Conservation (phyloP, 2,113 vertebrate species). For the Mionectes macconnelli region DNA sequence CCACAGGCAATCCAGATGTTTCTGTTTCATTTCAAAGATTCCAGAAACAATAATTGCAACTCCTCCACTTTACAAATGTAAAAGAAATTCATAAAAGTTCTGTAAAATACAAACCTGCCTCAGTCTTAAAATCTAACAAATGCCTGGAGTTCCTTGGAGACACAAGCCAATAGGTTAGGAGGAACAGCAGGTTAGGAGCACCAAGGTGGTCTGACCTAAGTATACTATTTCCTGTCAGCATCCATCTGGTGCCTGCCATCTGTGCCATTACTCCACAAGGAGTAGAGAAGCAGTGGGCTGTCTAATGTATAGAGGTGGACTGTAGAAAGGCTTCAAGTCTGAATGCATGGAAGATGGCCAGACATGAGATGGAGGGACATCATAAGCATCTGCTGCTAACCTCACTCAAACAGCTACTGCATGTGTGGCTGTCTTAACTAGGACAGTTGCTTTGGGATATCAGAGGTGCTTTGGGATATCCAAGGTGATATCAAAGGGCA, state of each 20-base stretch:
- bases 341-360: background rate
- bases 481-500: background rate
- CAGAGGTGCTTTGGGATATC: background rate
- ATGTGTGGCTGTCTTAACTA: background rate
- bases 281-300: background rate
- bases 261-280: background rate
- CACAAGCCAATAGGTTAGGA: background rate
- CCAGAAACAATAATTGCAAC: background rate
- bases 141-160: background rate
- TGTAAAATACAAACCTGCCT: background rate
- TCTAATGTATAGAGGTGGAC: background rate
- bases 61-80: background rate
- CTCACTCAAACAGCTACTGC: background rate
- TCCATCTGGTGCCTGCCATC: accelerated
- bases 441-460: background rate
- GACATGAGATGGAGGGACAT: background rate
- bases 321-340: background rate
- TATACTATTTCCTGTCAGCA: background rate
- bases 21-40: background rate
- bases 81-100: background rate
- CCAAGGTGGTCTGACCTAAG: background rate
- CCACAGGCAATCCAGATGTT: background rate
- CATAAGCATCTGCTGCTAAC: background rate
- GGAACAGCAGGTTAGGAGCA: background rate
- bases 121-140: background rate